These are phyloP conservation scores for Calephelis nemesis DNA, from an alignment of 1,140 invertebrate genomes.

Conservation along the genomic window DNA sequence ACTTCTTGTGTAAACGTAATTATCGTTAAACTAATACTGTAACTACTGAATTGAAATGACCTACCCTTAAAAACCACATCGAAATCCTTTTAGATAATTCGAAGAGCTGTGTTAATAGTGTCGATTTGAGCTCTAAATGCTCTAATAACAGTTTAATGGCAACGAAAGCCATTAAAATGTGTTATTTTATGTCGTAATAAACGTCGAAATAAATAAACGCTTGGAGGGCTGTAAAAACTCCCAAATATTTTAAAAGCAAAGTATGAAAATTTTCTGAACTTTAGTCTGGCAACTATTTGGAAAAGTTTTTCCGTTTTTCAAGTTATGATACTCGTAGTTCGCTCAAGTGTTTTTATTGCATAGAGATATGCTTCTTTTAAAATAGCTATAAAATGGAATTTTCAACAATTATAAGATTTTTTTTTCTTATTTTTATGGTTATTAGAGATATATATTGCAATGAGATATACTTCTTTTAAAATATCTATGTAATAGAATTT, in stretches of 20 bases:
- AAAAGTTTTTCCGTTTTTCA: background rate
- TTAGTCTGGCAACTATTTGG: background rate
- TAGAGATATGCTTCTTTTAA: too few species aligned
- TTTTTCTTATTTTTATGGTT: too few species aligned
- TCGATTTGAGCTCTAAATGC: constrained; percentile 17
- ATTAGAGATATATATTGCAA: too few species aligned
- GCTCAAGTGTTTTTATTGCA: too few species aligned
- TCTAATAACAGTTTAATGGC: constrained; percentile 7
- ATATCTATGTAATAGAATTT: too few species aligned
- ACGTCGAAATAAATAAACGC: too few species aligned
- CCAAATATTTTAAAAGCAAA: constrained; percentile 8
- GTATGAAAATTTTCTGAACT: background rate
- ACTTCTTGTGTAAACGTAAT: background rate
- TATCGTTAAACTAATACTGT: background rate
- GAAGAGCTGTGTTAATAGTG: background rate
- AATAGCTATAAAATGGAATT: too few species aligned
- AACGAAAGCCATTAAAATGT: constrained; percentile 13
- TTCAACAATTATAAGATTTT: too few species aligned
- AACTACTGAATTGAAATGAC: background rate
- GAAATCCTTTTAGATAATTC: constrained; percentile 2
- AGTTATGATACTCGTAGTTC: background rate
- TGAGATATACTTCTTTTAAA: too few species aligned
- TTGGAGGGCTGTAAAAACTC: constrained; percentile 6
- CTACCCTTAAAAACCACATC: background rate
- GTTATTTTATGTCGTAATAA: constrained; percentile 10